These are phyloP conservation scores for Pontoporia blainvillei DNA, from an alignment of 2,113 vertebrate species.

Conservation along the genomic window DNA sequence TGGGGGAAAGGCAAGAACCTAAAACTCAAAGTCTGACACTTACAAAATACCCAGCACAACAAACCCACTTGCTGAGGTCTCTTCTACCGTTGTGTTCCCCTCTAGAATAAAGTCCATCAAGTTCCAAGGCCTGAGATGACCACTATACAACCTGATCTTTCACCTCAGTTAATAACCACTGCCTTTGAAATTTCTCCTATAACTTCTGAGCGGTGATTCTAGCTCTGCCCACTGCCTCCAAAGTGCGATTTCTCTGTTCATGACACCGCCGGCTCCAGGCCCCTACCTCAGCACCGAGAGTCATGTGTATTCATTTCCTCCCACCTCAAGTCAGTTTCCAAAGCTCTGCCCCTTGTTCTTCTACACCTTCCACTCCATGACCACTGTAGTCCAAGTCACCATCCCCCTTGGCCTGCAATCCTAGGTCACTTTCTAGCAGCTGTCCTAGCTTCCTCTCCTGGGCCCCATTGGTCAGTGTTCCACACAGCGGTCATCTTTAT, in stretches of 20 bases:
- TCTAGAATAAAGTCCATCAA: neutral
- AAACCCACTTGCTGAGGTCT: neutral
- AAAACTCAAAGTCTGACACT: neutral
- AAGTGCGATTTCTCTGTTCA: neutral
- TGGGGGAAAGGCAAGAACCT: neutral
- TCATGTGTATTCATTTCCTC: neutral
- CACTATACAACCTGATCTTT: no score
- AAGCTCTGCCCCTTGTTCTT: neutral
- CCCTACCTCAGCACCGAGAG: neutral
- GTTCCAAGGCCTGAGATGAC: neutral
- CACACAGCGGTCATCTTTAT: neutral
- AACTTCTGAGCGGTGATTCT: neutral
- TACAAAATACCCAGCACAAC: neutral
- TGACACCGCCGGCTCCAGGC: neutral
- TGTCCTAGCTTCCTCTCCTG: neutral
- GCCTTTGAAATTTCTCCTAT: neutral
- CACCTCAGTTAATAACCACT: neutral
- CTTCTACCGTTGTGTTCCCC: neutral
- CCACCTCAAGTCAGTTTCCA: neutral
- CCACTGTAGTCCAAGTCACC: neutral
- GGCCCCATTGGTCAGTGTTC: rapidly evolving
- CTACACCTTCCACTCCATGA: rapidly evolving
- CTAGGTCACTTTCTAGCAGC: neutral
- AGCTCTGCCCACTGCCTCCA: neutral
- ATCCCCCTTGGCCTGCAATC: neutral